phyloP scores from a whole-genome alignment of 1,140 invertebrate species.

The Nixonia krombeini region DNA sequence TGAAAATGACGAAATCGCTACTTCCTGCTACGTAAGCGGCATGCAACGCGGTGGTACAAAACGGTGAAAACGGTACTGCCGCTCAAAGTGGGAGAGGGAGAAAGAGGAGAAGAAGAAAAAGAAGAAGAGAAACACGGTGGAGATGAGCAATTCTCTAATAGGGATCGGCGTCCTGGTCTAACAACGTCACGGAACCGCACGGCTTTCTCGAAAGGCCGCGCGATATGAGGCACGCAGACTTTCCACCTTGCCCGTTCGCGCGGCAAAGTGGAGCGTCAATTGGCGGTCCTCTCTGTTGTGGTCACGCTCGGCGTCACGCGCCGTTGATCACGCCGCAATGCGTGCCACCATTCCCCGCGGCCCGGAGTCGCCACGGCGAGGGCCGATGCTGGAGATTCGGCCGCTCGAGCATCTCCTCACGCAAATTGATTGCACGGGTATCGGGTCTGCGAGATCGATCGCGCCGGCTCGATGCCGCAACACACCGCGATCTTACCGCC shows the following conservation, averaged over 20 bases:
- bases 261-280: conserved; percentile 55
- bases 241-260: conserved; percentile 37
- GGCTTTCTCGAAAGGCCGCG: conserved; percentile 41
- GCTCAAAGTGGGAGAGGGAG: no score
- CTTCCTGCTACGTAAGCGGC: no score
- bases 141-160: conserved; percentile 18
- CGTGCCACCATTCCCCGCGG: conserved; percentile 41
- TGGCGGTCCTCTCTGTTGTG: conserved; percentile 60
- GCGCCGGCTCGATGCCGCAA: not conserved
- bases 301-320: conserved; percentile 60
- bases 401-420: conserved; percentile 20
- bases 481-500: conserved; percentile 23
- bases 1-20: no score
- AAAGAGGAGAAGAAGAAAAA: not conserved
- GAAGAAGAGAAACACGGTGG: conserved; percentile 3
- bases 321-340: conserved; percentile 59
- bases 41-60: no score
- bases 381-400: not conserved
- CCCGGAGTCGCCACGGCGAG: conserved; percentile 24
- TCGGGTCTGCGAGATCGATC: conserved; percentile 38
- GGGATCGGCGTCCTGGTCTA: conserved; percentile 12
- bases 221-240: conserved; percentile 45
- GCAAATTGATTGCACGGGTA: conserved; percentile 59
- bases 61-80: no score
- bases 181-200: conserved; percentile 47